Evolutionary conservation across 2,888 invertebrate genomes (phyloP), one percentile per base, ranked within the genome.

Genomic region (Sesia apiformis): DNA sequence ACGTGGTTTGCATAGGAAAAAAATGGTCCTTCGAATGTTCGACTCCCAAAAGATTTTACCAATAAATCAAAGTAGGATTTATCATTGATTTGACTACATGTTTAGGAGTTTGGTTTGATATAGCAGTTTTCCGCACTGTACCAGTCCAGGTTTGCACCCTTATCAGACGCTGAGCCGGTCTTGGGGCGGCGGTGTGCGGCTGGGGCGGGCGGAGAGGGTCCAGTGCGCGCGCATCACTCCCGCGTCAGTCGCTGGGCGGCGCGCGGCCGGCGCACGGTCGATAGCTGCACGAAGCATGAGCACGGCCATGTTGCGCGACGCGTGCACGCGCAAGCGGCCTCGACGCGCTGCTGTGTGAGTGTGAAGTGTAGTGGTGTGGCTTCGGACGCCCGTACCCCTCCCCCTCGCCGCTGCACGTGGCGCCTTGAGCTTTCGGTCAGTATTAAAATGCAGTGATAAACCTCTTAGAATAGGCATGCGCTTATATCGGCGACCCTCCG

Each of bases 221-320:
- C 60, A 59, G 59, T 79, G 88, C 87, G 88, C 86, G 87, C 87
- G 86, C 86, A 86, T 54, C 60, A 75, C 53, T 73, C 76, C 60
- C 76, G 76, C 81, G 80, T 79, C 86, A 82, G 83, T 81, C 83
- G 81, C 79, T 74, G 73, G 78, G 78, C 76, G 81, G 79, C 81
- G 80, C 76, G 79, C 80, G 80, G 75, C 79, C 86, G 81, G 82
- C 85, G 70, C 77, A 77, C 81, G 87, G 87, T 87, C 87, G 87
- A 87, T 87, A 86, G 80, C 76, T 73, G 77, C 76, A 69, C 70
- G 52, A 66, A 68, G 73, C 63, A 57, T 63, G 60, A 60, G 77
- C 79, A 73, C 81, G 78, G 76, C 80, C 82, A 84, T 81, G 81
- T 69, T 75, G 76, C 77, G 74, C 76, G 75, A 69, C 67, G 70